Conservation (phyloP, 2,113 vertebrate genomes). For the Nannobrachium achirus region DNA sequence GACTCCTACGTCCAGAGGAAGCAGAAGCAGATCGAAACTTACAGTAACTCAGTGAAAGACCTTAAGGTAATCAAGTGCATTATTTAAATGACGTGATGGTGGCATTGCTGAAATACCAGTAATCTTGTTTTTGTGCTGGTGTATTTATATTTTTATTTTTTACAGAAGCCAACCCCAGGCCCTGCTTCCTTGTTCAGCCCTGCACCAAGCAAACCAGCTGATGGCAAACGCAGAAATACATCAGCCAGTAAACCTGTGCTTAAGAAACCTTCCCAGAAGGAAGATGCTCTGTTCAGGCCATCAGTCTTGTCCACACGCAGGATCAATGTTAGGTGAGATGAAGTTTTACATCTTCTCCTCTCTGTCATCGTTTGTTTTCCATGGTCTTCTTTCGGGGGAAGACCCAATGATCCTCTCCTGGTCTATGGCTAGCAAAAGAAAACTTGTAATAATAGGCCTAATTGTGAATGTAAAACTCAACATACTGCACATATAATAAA, state of each 20-base stretch:
- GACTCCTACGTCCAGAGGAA: constrained; percentile 89
- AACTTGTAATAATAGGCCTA: no score
- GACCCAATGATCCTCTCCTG: no score
- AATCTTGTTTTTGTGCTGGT: background rate
- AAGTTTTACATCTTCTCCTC: background rate
- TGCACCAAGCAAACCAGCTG: constrained; percentile 26
- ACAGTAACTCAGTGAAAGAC: constrained; percentile 73
- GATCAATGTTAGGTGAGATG: constrained; percentile 89
- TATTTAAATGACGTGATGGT: background rate
- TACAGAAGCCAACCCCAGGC: constrained; percentile 62
- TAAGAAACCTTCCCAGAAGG: constrained; percentile 55
- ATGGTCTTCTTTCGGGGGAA: no score
- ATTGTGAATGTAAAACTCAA: background rate
- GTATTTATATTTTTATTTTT: constrained; percentile 18
- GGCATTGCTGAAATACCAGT: background rate
- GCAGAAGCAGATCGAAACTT: constrained; percentile 78
- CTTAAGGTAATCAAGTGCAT: constrained; percentile 78
- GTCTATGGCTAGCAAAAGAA: no score
- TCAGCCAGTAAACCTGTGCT: constrained; percentile 50
- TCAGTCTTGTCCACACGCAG: constrained; percentile 82
- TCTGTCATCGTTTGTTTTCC: no score
- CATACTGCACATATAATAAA: background rate
- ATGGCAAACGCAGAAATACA: constrained; percentile 56
- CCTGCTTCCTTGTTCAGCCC: constrained; percentile 81
- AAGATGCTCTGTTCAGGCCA: constrained; percentile 72